Evolutionary conservation across 92 coral and sea anemone genomes (phyloP), one percentile per base, ranked within the genome.

Genomic region (Metridium senile): DNA sequence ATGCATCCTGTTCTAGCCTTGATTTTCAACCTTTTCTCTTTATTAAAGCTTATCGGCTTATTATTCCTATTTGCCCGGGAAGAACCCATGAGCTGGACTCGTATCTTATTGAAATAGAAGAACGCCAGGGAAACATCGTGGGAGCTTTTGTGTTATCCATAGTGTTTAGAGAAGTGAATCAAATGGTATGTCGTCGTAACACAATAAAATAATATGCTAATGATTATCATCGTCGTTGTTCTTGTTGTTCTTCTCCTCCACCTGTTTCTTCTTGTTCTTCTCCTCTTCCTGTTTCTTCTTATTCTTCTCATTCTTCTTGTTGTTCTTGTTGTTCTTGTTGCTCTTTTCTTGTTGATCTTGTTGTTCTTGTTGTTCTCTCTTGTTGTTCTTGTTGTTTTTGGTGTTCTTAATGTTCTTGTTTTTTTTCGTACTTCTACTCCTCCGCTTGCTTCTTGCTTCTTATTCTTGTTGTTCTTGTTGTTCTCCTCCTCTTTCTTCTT

Each of bases 41-140:
- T 39, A 6, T 39, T 39, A 13, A 1, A 68, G 72, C 29, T 19
- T 68, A 26, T 39, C 28, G 33, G 30, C 53, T 68, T 1, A 47
- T 68, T 18, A 9, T 34, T 19, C 9, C 9, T 1, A 17, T 34
- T 43, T 17, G 72, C 26, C 72, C 72, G 2, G 52, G 21, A 9
- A 32, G 54, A 13, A 68, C 21, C 54, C 53, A 32, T 54, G 39
- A 28, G 19, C 72, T 47, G 1, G 72, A 68, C 7, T 13, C 16
- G 28, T 25, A 27, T 0, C 23, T 68, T 13, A 68, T 68, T 27
- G 54, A 68, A 47, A 68, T 68, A 1, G 30, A 32, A 35, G 72
- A 68, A 68, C 72, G 72, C 54, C 72, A 35, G 11, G 56, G 53
- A 1, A 47, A 68, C 29, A 11, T 32, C n/a, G 30, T 43, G 6